Evolutionary conservation across 2,113 vertebrate species (phyloP).

Genomic region (Noctilio leporinus): DNA sequence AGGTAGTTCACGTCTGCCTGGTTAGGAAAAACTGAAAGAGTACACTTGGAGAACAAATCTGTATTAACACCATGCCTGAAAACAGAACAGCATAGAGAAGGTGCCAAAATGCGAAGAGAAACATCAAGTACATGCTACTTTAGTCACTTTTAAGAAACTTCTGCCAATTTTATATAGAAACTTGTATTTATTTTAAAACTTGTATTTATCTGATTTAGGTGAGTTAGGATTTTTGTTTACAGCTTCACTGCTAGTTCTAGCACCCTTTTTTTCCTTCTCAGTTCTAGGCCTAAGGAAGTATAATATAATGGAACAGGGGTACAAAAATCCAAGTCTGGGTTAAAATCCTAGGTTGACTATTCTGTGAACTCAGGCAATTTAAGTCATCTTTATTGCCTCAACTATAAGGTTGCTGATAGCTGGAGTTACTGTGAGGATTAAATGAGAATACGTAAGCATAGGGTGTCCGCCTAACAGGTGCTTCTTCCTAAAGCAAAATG

Average conservation of each 20-base stretch:
- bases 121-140: background rate
- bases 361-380: background rate
- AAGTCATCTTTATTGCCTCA: background rate
- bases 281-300: background rate
- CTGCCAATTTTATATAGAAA: background rate
- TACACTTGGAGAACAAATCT: background rate
- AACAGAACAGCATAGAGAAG: background rate
- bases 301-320: background rate
- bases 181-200: conserved; percentile 9
- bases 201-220: background rate
- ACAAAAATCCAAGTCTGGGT: background rate
- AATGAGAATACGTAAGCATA: background rate
- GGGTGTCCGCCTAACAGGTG: background rate
- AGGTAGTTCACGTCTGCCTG: background rate
- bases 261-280: background rate
- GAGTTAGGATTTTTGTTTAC: background rate
- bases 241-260: background rate
- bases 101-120: conserved; percentile 19
- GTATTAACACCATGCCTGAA: background rate
- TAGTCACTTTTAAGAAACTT: background rate
- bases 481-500: background rate
- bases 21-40: background rate
- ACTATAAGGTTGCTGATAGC: background rate
- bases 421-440: background rate
- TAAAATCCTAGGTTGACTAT: background rate